Evolutionary conservation across 2,888 invertebrate species (phyloP).

Genomic region (Palloptera scutellata): DNA sequence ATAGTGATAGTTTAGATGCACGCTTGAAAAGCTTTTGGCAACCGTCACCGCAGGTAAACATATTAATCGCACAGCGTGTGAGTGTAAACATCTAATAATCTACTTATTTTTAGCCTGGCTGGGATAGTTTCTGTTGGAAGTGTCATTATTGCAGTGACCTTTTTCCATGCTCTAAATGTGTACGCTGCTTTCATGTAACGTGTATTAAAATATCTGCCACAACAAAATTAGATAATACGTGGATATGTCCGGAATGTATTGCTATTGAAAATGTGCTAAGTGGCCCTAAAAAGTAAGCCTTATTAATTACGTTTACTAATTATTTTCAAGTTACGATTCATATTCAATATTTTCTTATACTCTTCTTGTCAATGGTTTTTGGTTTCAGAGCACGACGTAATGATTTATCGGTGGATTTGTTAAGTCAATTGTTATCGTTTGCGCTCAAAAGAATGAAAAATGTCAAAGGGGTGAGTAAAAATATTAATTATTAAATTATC

Average conservation of each 20-base stretch:
- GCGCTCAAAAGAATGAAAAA: constrained; percentile 83
- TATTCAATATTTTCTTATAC: background rate
- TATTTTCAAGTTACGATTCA: background rate
- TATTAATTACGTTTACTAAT: background rate
- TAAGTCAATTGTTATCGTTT: constrained; percentile 80
- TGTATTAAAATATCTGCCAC: constrained; percentile 71
- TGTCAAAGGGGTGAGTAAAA: constrained; percentile 77
- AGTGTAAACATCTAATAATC: constrained; percentile 3
- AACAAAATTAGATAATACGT: constrained; percentile 67
- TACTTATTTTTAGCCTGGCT: constrained; percentile 63
- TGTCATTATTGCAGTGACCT: constrained; percentile 78
- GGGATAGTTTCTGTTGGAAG: constrained; percentile 89
- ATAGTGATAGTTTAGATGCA: constrained; percentile 28
- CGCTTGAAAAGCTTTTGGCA: constrained; percentile 48
- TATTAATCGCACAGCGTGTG: background rate
- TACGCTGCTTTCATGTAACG: constrained; percentile 82
- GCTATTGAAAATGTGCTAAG: constrained; percentile 66
- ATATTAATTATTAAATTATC: background rate
- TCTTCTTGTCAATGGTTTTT: background rate
- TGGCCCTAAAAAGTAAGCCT: constrained; percentile 54
- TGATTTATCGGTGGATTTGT: constrained; percentile 66
- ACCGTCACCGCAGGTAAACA: constrained; percentile 52
- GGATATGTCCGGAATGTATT: constrained; percentile 91
- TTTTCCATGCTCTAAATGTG: constrained; percentile 81
- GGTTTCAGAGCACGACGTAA: constrained; percentile 51